Evolutionary conservation across 37 sponge, comb jelly and placozoan genomes (phyloP).

Genomic region (Halichondria panicea): DNA sequence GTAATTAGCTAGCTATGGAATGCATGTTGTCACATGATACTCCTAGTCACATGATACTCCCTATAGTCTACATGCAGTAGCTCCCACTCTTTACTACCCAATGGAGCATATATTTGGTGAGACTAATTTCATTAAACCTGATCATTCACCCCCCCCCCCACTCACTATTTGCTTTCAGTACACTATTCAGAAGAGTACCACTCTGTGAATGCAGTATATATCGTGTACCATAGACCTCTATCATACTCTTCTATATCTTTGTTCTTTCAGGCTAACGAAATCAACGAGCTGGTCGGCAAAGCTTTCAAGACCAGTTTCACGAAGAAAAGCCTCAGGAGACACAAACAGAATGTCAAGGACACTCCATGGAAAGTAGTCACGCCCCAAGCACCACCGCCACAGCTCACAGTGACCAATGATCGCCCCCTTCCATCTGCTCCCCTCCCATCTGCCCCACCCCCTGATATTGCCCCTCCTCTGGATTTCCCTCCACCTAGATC

Average conservation of each 20-base stretch:
- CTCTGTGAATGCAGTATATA: neutral
- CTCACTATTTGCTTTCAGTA: too few relatives aligned
- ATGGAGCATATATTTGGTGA: neutral
- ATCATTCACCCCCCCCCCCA: too few relatives aligned
- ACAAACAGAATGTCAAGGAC: constrained; percentile 22
- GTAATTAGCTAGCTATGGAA: too few relatives aligned
- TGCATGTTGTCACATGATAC: too few relatives aligned
- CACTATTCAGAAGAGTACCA: neutral
- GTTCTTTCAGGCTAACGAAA: constrained; percentile 33
- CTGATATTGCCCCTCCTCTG: neutral
- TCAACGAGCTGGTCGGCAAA: constrained; percentile 49
- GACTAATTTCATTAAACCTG: too few relatives aligned
- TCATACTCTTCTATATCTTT: neutral
- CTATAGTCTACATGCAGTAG: too few relatives aligned
- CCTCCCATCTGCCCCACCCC: neutral
- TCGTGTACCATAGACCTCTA: neutral
- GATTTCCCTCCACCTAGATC: neutral
- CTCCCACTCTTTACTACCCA: neutral
- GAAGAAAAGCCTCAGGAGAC: constrained; percentile 15
- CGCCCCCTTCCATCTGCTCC: too few relatives aligned
- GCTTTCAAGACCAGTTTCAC: constrained; percentile 53
- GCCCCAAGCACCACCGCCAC: too few relatives aligned
- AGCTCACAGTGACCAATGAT: too few relatives aligned
- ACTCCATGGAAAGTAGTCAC: too few relatives aligned
- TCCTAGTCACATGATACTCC: too few relatives aligned